A percentile compares a stretch with the other conserved stretches of the same genome.
Conservation (phyloP, 2,797 vertebrate species). For the Streptopelia turtur region DNA sequence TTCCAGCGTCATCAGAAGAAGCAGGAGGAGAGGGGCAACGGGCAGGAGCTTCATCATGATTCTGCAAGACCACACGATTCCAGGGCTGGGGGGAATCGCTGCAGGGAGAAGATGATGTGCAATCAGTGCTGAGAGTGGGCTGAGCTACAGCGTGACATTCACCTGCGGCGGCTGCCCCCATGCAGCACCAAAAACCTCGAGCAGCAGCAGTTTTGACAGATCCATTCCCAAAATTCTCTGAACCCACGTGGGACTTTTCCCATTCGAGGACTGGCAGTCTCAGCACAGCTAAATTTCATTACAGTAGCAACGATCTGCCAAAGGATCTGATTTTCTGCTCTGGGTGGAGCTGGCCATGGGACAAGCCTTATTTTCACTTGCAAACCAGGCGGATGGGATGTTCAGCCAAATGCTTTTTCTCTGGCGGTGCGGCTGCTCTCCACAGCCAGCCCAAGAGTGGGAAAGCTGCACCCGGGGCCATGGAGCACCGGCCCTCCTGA, state of each 20-base stretch:
- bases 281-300: conserved; percentile 29
- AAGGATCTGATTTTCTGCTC: conserved; percentile 58
- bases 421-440: not conserved
- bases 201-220: not conserved
- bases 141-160: not conserved
- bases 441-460: not conserved
- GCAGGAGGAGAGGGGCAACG: conserved; percentile 72
- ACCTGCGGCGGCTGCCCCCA: not conserved
- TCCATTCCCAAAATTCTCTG: not conserved
- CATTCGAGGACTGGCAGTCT: not conserved
- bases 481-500: not conserved
- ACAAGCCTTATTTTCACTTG: conserved; percentile 57
- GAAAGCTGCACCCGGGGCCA: not conserved
- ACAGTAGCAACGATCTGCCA: not conserved
- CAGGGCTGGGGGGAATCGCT: not conserved
- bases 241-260: not conserved
- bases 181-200: not conserved
- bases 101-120: not conserved
- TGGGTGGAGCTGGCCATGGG: conserved; percentile 31
- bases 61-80: not conserved
- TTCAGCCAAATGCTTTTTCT: conserved; percentile 27
- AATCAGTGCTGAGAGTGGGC: not conserved
- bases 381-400: conserved; percentile 48
- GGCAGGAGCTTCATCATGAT: conserved; percentile 75
- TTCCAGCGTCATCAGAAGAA: conserved; percentile 72